Percentiles rank a stretch among this genome's conserved stretches.
Conservation (phyloP, 1,140 invertebrate genomes). For the Panagrolaimus sp. region DNA sequence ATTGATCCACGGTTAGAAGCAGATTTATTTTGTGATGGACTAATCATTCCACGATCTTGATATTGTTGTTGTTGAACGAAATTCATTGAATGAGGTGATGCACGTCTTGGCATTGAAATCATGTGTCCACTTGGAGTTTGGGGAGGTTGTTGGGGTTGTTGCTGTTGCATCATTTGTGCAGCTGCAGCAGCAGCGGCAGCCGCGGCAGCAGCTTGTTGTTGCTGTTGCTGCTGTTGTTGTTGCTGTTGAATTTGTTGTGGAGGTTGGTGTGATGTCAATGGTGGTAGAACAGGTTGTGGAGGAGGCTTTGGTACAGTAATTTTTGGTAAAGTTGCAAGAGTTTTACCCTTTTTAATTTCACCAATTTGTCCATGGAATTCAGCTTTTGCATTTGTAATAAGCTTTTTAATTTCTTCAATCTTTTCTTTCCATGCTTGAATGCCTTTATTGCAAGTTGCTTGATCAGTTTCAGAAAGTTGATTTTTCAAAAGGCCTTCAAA, state of each 20-base stretch:
- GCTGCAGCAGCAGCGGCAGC: neutral
- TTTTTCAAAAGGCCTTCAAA: constrained; percentile 28
- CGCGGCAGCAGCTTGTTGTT: neutral
- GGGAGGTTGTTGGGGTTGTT: neutral
- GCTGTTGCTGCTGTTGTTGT: too few relatives aligned
- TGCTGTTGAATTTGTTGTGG: neutral
- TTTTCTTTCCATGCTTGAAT: constrained; percentile 36
- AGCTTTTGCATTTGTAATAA: constrained; percentile 34
- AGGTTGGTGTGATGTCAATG: constrained; percentile 20
- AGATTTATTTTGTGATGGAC: neutral
- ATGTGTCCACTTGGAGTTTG: neutral
- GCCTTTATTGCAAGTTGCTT: constrained; percentile 34
- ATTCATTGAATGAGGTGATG: neutral
- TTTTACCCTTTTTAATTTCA: constrained; percentile 33
- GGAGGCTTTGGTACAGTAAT: constrained; percentile 42
- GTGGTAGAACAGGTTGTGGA: constrained; percentile 23
- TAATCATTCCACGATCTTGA: neutral
- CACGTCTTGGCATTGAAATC: neutral
- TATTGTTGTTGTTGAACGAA: too few relatives aligned
- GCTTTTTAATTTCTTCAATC: constrained; percentile 26
- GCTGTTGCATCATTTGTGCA: neutral
- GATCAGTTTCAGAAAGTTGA: constrained; percentile 17
- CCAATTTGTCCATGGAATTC: constrained; percentile 36
- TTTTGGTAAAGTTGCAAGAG: constrained; percentile 40
- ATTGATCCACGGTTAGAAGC: neutral